A percentile compares a stretch with the other conserved stretches of the same genome.
Conservation (phyloP, 1,140 invertebrate genomes). For the Planococcus citri region DNA sequence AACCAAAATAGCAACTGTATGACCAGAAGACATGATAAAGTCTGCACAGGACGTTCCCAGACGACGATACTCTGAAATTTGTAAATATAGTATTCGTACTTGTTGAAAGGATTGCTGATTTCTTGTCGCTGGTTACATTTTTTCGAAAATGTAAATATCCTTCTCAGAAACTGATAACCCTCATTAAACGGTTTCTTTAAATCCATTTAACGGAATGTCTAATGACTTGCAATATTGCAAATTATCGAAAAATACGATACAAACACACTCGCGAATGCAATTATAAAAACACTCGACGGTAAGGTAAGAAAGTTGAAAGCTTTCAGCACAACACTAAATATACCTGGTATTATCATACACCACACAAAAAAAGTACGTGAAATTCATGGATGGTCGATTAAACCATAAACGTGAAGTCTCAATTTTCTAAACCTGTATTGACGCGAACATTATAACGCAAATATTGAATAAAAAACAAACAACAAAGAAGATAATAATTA, state of each 20-base stretch:
- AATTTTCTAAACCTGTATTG: not conserved
- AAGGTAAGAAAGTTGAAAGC: not conserved
- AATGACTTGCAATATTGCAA: conserved; percentile 12
- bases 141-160: not conserved
- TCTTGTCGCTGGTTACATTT: not conserved
- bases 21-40: conserved; percentile 14
- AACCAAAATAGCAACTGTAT: conserved; percentile 24
- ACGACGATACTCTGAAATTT: conserved; percentile 23
- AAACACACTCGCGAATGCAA: too few species aligned
- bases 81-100: conserved; percentile 21
- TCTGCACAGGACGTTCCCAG: conserved; percentile 23
- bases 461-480: not conserved
- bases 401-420: not conserved
- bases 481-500: not conserved
- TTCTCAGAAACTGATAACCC: not conserved
- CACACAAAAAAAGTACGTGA: too few species aligned
- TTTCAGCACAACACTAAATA: not conserved
- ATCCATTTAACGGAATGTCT: conserved; percentile 15
- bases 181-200: not conserved
- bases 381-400: not conserved
- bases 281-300: too few species aligned
- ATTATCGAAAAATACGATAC: not conserved
- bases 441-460: not conserved
- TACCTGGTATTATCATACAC: too few species aligned
- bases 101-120: not conserved